A percentile compares a stretch with the other conserved stretches of the same genome.
Evolutionary conservation across 2,797 vertebrate species (phyloP).

Genomic region (Poliocrania exsul): DNA sequence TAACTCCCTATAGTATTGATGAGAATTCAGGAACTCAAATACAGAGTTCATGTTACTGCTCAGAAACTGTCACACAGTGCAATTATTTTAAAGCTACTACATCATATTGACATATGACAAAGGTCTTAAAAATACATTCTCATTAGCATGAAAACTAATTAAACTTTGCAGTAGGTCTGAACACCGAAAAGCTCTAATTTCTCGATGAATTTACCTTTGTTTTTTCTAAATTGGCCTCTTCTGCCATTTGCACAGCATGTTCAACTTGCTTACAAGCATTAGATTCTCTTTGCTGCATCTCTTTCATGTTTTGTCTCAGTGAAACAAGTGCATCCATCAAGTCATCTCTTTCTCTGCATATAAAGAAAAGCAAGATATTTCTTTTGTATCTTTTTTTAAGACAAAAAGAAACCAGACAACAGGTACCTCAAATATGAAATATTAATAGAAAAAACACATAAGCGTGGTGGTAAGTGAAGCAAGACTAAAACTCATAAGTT

Average conservation of each 20-base stretch:
- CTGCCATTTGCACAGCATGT: conserved; percentile 87
- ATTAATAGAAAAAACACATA: background rate
- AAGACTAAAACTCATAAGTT: background rate
- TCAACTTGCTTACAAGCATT: conserved; percentile 89
- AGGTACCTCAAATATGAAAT: background rate
- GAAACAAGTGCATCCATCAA: conserved; percentile 83
- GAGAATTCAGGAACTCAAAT: background rate
- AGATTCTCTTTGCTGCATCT: conserved; percentile 86
- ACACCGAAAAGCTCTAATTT: background rate
- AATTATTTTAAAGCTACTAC: background rate
- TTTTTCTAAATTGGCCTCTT: conserved; percentile 91
- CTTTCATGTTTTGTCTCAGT: conserved; percentile 78
- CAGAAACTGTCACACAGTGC: background rate
- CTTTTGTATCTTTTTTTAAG: background rate
- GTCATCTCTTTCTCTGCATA: conserved; percentile 90
- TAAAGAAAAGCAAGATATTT: background rate
- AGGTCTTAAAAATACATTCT: background rate
- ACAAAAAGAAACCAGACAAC: background rate
- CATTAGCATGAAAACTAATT: background rate
- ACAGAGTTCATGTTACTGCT: background rate
- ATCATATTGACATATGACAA: background rate
- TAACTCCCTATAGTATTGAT: background rate
- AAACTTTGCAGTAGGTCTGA: background rate
- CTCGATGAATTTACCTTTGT: conserved; percentile 73
- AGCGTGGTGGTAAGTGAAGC: background rate